Base-by-base conservation (phyloP, 2,113 vertebrate species). In the Pseudorectes ferrugineus region DNA sequence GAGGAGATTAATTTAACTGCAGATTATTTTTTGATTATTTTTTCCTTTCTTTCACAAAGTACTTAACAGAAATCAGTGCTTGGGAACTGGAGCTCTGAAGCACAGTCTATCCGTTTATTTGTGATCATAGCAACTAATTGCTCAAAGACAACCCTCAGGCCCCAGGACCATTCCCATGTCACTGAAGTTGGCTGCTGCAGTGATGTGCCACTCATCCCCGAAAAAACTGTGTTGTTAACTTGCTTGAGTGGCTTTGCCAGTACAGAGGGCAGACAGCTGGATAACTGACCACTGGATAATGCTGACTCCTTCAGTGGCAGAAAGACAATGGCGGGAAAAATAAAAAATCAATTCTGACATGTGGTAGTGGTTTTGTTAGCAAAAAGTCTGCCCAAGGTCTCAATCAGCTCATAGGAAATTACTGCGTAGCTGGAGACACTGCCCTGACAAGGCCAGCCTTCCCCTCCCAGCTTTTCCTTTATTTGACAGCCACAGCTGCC, bases 401-500 rank as follows among this genome's bases (percentile, higher is more conserved):
- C 94, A 43, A 59, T 58, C 77, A 67, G 91, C 80, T 85, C 88
- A 95, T 81, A 94, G 97, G 96, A 97, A 97, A 96, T 97, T 78
- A 91, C 94, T 71, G 54, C 76, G 45, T 26, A 85, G 88, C 75
- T 6, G 26, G 66, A 91, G 95, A 95, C 92, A 93, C 77, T 89
- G 72, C 94, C 90, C 92, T 95, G 93, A 95, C 94, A 96, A 96
- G 95, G 96, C 67, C 86, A 94, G 71, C 83, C 70, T 90, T 95
- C 87, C 71, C 85, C 92, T 97, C 95, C 96, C 97, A 94, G 96
- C 95, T 95, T 84, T 97, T 97, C 96, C 97, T 97, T 58, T 96
- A 81, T 49, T 95, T 96, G 81, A 93, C 96, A 96, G 85, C 65
- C 51, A 75, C 9, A 0, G 87, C 57, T 81, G 65, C 71, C 88